Evolutionary conservation across 2,888 invertebrate genomes (phyloP), one percentile per base, ranked within the genome.

Genomic region (Phengaris arion): DNA sequence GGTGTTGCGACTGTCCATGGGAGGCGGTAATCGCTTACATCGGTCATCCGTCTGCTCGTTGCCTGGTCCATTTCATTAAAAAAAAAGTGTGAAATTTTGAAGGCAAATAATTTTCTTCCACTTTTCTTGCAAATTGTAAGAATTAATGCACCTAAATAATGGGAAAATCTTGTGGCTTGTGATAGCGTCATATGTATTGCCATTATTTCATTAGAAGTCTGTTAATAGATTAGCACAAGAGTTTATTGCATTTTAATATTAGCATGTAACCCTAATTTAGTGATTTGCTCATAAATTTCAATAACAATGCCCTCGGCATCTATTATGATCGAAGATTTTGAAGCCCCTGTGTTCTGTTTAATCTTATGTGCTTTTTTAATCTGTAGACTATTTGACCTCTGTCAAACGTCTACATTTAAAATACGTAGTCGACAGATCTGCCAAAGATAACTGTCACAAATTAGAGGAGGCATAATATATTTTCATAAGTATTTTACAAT

Each of bases 201-300:
- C 75, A 75, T 75, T 75, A 68, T 68, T 70, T 75, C 75, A 70
- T 57, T 70, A 75, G 70, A 70, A 70, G 75, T 75, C 75, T 70
- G 69, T 54, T 75, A 54, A 70, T 72, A 75, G 69, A 46, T 75
- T 74, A 74, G 75, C 75, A 75, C 75, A 75, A 75, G 68, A 75
- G 68, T 75, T 69, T 75, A 69, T 75, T 75, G 75, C 75, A 75
- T 75, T 75, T 75, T 72, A 52, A 72, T 72, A 72, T 54, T 72
- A 72, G 72, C 72, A 22, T 72, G 52, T 72, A 72, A 72, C 72
- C 72, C 52, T 72, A 72, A 54, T 72, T 35, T 72, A 72, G 54
- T 48, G 46, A 64, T 48, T 69, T 69, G 69, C 48, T 69, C 48
- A 48, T 54, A 72, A 70, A 12, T 68, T 35, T 12, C 51, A 51